Percentiles rank a stretch among this genome's conserved stretches.
phyloP scores from a whole-genome alignment of 2,888 invertebrate species.

The Linnaemya tessellans region DNA sequence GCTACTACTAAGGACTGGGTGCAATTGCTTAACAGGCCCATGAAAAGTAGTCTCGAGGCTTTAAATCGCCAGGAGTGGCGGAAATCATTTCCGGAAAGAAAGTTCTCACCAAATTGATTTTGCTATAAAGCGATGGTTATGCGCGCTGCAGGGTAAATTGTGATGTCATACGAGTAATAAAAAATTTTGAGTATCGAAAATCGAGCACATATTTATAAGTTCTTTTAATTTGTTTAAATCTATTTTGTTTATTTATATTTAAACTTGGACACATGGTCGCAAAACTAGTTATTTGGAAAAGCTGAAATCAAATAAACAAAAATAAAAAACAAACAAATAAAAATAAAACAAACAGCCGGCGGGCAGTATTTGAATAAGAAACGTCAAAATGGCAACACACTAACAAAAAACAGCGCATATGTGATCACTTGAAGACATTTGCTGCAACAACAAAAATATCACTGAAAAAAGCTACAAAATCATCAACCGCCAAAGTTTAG shows the following conservation, averaged over 20 bases:
- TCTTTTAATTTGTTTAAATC: conserved; percentile 7
- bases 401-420: neutral
- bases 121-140: too few relatives aligned
- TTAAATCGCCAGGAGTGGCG: too few relatives aligned
- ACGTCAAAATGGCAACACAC: conserved; percentile 44
- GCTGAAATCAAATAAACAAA: conserved; percentile 28
- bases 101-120: too few relatives aligned
- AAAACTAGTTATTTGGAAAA: conserved; percentile 46
- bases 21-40: too few relatives aligned
- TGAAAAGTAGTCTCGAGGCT: too few relatives aligned
- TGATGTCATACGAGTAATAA: too few relatives aligned
- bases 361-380: conserved; percentile 51
- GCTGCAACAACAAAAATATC: neutral
- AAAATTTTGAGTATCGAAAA: too few relatives aligned
- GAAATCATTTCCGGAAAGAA: too few relatives aligned
- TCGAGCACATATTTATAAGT: neutral
- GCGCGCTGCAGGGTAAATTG: too few relatives aligned
- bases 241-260: conserved; percentile 7
- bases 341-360: conserved; percentile 6
- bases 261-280: conserved; percentile 31
- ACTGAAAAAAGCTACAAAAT: conserved; percentile 24
- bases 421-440: neutral
- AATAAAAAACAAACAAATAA: neutral
- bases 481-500: conserved; percentile 47
- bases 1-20: too few relatives aligned